Conservation (phyloP, 2,888 invertebrate genomes). For the Synergus japonicus region DNA sequence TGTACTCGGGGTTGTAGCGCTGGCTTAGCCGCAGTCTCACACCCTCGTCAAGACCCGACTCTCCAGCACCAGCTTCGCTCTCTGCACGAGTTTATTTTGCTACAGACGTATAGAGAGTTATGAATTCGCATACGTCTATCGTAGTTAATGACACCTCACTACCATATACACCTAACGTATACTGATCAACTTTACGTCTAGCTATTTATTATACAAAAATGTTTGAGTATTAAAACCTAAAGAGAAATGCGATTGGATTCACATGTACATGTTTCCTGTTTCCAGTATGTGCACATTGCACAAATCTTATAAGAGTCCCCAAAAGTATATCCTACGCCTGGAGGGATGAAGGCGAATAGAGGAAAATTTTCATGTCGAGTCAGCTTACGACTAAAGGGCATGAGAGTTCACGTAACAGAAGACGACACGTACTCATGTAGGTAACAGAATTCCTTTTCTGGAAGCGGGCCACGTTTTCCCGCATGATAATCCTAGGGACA, state of each 20-base stretch:
- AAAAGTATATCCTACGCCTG: background rate
- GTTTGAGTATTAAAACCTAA: background rate
- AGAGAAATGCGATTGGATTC: background rate
- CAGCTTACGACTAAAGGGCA: conserved; percentile 49
- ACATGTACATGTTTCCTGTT: conserved; percentile 7
- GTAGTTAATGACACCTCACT: too few relatives aligned
- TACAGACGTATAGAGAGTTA: background rate
- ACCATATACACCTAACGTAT: too few relatives aligned
- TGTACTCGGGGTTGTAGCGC: background rate
- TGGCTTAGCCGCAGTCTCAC: conserved; percentile 29
- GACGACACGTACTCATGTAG: conserved; percentile 35
- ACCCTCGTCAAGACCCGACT: background rate
- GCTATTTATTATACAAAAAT: background rate
- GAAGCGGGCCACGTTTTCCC: conserved; percentile 67
- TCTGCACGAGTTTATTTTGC: background rate
- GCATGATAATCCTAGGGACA: conserved; percentile 57
- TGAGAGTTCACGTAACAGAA: conserved; percentile 6
- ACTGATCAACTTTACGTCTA: too few relatives aligned
- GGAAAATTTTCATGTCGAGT: conserved; percentile 45
- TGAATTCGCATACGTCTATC: too few relatives aligned
- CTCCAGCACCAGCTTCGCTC: background rate
- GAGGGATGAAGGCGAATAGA: background rate
- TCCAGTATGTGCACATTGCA: background rate
- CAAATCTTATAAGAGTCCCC: background rate
- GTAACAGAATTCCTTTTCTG: conserved; percentile 64